These are phyloP conservation scores for Mergus octosetaceus DNA, from an alignment of 2,797 vertebrate species.

Conservation along the genomic window DNA sequence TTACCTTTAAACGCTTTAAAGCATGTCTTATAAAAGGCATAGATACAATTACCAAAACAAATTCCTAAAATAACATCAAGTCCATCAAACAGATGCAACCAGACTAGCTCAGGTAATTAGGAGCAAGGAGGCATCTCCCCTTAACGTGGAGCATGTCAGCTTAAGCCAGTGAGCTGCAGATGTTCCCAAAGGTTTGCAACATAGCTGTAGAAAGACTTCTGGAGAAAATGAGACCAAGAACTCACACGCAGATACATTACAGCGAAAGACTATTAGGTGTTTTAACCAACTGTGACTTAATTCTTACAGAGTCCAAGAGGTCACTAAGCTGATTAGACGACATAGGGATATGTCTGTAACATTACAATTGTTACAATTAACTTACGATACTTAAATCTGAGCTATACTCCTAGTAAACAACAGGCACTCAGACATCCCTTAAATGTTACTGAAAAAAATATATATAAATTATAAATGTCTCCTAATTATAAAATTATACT, in stretches of 20 bases:
- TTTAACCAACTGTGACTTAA: neutral
- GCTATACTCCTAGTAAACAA: neutral
- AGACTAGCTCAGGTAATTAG: neutral
- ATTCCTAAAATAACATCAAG: rapidly evolving
- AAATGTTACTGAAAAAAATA: neutral
- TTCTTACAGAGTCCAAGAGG: neutral
- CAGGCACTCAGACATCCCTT: neutral
- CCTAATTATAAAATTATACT: neutral
- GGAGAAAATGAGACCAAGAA: neutral
- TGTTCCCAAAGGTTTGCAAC: neutral
- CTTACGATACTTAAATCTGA: rapidly evolving
- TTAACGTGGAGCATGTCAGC: neutral
- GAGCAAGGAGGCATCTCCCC: neutral
- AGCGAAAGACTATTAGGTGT: neutral
- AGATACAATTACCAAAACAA: rapidly evolving
- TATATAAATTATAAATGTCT: neutral
- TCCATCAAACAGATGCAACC: neutral
- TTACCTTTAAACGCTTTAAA: neutral
- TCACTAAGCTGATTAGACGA: neutral
- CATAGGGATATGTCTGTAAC: neutral
- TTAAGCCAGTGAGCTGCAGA: neutral
- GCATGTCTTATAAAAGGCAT: rapidly evolving
- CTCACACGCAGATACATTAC: neutral
- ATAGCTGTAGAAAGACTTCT: neutral
- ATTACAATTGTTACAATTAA: neutral